Evolutionary conservation across 2,797 vertebrate genomes (phyloP).

Genomic region (Notamacropus eugenii): DNA sequence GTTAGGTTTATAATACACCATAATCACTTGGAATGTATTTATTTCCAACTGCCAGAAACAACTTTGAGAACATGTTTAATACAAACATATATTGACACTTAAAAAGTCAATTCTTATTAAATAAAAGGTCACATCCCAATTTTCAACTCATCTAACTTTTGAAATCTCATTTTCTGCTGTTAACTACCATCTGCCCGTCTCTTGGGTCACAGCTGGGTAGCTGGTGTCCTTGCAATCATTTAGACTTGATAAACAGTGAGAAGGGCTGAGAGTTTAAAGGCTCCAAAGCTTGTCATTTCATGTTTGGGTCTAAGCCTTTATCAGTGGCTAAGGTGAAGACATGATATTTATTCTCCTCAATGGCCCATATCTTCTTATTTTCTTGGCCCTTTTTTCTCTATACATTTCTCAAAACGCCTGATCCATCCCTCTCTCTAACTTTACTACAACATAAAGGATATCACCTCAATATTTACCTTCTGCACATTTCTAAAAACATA

Average conservation of each 20-base stretch:
- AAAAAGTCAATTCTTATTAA: background rate
- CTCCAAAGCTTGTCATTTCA: background rate
- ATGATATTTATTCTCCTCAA: background rate
- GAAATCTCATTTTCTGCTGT: background rate
- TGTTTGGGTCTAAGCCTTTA: background rate
- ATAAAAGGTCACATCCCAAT: background rate
- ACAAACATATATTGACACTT: background rate
- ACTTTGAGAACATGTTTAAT: background rate
- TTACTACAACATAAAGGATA: background rate
- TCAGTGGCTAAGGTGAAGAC: background rate
- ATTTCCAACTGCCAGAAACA: background rate
- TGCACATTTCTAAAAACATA: background rate
- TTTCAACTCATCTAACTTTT: background rate
- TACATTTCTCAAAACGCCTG: background rate
- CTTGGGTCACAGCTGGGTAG: background rate
- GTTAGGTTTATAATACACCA: conserved; percentile 42
- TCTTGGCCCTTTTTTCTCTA: background rate
- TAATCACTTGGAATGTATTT: conserved; percentile 49
- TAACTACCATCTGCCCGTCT: background rate
- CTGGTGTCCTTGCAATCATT: background rate
- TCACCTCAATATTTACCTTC: background rate
- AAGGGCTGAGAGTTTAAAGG: background rate
- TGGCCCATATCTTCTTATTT: background rate
- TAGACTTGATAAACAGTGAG: background rate
- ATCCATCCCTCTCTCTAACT: background rate